Evolutionary conservation across 2,797 vertebrate species (phyloP).

Genomic region (Gallinago solitaria): DNA sequence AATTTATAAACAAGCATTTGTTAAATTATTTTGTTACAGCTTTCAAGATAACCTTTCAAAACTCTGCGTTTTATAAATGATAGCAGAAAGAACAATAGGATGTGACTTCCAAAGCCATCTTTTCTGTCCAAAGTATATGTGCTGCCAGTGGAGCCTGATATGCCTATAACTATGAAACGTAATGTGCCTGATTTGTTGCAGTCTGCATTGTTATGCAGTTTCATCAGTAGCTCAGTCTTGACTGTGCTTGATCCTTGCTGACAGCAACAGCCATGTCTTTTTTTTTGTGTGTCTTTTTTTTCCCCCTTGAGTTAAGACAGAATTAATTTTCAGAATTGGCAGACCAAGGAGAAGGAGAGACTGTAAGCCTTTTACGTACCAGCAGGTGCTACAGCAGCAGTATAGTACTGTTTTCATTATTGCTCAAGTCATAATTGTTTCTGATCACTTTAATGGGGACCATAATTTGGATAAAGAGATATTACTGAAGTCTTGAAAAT

Average conservation of each 20-base stretch:
- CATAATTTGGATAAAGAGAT: neutral
- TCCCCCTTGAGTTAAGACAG: neutral
- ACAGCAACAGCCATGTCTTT: neutral
- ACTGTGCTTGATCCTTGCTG: neutral
- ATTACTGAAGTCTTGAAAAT: neutral
- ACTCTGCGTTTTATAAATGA: neutral
- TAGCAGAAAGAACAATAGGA: neutral
- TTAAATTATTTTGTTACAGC: neutral
- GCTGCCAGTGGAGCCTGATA: neutral
- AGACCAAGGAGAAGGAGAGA: neutral
- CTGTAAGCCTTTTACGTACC: neutral
- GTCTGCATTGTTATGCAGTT: neutral
- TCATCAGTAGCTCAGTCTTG: neutral
- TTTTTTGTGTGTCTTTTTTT: neutral
- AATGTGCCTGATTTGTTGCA: neutral
- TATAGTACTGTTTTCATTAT: neutral
- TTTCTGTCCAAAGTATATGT: neutral
- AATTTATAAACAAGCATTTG: neutral
- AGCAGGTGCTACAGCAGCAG: neutral
- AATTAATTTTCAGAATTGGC: neutral
- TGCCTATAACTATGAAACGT: neutral
- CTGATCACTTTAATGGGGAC: neutral
- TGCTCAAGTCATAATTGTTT: neutral
- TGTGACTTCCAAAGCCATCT: neutral
- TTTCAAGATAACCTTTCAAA: neutral